phyloP scores from a whole-genome alignment of 2,888 invertebrate species.

The Aporophyla lueneburgensis region DNA sequence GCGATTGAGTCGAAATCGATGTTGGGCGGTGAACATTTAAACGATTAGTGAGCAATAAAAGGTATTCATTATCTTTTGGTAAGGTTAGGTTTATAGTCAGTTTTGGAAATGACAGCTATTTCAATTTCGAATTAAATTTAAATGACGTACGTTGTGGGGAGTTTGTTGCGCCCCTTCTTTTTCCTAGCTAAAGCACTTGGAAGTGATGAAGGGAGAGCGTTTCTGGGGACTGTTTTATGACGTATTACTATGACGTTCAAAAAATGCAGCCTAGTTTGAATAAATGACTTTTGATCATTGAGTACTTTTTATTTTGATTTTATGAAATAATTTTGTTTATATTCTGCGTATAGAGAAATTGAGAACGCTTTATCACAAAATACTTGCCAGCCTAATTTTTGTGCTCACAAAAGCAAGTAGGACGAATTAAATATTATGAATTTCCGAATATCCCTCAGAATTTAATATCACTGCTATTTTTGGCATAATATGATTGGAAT shows the following conservation, averaged over 20 bases:
- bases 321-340: background rate
- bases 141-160: too few relatives aligned
- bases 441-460: background rate
- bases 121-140: too few relatives aligned
- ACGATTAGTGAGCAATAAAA: background rate
- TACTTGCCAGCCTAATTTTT: background rate
- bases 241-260: too few relatives aligned
- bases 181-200: too few relatives aligned
- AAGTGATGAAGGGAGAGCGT: too few relatives aligned
- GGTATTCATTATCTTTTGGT: background rate
- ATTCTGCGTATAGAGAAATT: background rate
- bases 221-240: too few relatives aligned
- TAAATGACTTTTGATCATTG: too few relatives aligned
- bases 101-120: too few relatives aligned
- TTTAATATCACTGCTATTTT: background rate
- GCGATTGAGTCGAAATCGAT: constrained; percentile 1
- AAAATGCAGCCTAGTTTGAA: too few relatives aligned
- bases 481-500: background rate
- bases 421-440: background rate
- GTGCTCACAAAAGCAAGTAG: background rate
- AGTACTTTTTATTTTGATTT: too few relatives aligned
- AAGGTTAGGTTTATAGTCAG: too few relatives aligned
- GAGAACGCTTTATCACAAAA: background rate
- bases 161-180: too few relatives aligned
- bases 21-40: background rate